These are phyloP conservation scores for Clarias magur DNA, from an alignment of 2,113 vertebrate genomes.

Conservation along the genomic window DNA sequence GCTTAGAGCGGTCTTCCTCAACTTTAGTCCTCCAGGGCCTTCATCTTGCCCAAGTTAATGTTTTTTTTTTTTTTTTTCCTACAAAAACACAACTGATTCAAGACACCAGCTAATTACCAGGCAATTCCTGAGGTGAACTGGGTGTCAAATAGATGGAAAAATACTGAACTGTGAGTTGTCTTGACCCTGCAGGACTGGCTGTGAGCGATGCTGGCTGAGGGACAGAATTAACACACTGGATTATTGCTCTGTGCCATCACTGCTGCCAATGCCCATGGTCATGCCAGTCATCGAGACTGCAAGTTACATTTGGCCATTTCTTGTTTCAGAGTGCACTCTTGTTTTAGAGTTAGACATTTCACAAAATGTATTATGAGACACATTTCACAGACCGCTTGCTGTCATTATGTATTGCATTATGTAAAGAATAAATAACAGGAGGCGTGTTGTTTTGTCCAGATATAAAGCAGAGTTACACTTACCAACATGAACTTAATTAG, in stretches of 20 bases:
- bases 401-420: background rate
- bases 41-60: conserved; percentile 17
- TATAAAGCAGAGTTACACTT: background rate
- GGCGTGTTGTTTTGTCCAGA: background rate
- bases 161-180: conserved; percentile 16
- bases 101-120: conserved; percentile 16
- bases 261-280: conserved; percentile 16
- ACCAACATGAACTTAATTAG: background rate
- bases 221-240: conserved; percentile 18
- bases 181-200: conserved; percentile 32
- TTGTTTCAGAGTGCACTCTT: background rate
- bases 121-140: conserved; percentile 9
- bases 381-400: background rate
- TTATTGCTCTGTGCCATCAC: background rate
- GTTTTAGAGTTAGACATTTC: background rate
- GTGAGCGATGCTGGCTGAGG: conserved; percentile 23
- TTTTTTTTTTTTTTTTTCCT: background rate
- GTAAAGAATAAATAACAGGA: background rate
- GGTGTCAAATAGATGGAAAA: conserved; percentile 16
- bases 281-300: conserved; percentile 16
- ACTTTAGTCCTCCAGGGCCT: conserved; percentile 16
- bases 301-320: conserved; percentile 11
- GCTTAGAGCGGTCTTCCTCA: conserved; percentile 23
- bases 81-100: conserved; percentile 22
- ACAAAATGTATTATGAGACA: background rate